phyloP scores from a whole-genome alignment of 2,888 invertebrate genomes.

The Zygaena filipendulae region DNA sequence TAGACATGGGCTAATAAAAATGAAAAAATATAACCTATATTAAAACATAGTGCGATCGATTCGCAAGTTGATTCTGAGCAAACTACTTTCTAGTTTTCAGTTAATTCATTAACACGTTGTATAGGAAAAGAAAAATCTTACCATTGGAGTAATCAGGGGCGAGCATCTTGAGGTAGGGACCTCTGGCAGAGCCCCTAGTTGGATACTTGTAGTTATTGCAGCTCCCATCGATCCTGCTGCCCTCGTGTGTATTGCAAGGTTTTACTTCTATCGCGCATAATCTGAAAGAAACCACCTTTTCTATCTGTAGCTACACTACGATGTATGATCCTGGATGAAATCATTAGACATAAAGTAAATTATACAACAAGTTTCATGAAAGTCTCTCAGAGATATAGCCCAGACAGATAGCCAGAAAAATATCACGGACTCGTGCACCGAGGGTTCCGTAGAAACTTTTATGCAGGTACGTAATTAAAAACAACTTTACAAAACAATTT shows the following conservation, averaged over 20 bases:
- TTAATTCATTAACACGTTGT: too few species aligned
- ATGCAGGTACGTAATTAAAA: too few species aligned
- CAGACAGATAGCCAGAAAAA: slow-evolving; percentile 1
- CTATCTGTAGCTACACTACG: neutral
- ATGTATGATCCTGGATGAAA: too few species aligned
- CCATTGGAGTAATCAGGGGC: slow-evolving; percentile 32
- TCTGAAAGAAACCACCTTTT: too few species aligned
- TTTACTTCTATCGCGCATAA: slow-evolving; percentile 33
- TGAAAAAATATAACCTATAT: too few species aligned
- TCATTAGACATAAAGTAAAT: slow-evolving; percentile 2
- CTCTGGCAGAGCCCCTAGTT: slow-evolving; percentile 32
- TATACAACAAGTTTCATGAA: slow-evolving; percentile 1
- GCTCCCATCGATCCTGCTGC: slow-evolving; percentile 40
- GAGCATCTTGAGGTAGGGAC: slow-evolving; percentile 39
- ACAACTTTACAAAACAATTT: neutral
- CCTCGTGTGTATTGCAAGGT: slow-evolving; percentile 40
- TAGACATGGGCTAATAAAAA: too few species aligned
- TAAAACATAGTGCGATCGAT: too few species aligned
- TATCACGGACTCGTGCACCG: slow-evolving; percentile 3
- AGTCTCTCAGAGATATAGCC: slow-evolving; percentile 1
- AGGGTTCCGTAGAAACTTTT: too few species aligned
- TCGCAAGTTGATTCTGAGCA: too few species aligned
- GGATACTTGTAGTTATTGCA: slow-evolving; percentile 44
- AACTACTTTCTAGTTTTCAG: too few species aligned
- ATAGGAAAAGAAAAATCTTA: too few species aligned